These are phyloP conservation scores for Cantharis rustica DNA, from an alignment of 2,888 invertebrate genomes.

Conservation along the genomic window DNA sequence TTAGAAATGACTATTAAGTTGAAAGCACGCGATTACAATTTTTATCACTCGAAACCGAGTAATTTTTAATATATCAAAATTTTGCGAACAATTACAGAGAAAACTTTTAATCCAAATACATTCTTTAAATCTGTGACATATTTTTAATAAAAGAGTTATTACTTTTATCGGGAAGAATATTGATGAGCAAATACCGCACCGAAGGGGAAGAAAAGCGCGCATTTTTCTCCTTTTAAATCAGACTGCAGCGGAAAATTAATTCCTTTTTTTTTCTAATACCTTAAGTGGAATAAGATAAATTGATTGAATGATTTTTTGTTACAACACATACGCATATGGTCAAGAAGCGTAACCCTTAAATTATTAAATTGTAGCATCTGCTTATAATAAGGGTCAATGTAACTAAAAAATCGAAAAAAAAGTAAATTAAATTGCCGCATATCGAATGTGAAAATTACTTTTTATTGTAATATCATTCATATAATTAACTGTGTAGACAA, in stretches of 20 bases:
- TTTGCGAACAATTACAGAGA: constrained; percentile 34
- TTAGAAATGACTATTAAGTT: neutral
- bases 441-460: constrained; percentile 34
- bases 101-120: constrained; percentile 38
- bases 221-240: neutral
- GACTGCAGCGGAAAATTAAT: neutral
- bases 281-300: constrained; percentile 11
- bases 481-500: constrained; percentile 27
- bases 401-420: constrained; percentile 11
- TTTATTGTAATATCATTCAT: constrained; percentile 32
- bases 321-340: constrained; percentile 15
- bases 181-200: constrained; percentile 18
- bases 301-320: constrained; percentile 3
- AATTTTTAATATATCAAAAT: constrained; percentile 2
- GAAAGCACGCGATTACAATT: neutral
- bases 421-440: constrained; percentile 32
- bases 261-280: neutral
- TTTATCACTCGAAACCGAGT: neutral
- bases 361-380: constrained; percentile 27
- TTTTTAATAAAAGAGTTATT: constrained; percentile 41
- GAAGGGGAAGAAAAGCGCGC: constrained; percentile 11
- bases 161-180: constrained; percentile 32
- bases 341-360: constrained; percentile 29
- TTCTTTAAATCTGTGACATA: constrained; percentile 38
- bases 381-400: constrained; percentile 21